Evolutionary conservation across 23 tunicate genomes (phyloP).

Genomic region (Oikopleura dioica): DNA sequence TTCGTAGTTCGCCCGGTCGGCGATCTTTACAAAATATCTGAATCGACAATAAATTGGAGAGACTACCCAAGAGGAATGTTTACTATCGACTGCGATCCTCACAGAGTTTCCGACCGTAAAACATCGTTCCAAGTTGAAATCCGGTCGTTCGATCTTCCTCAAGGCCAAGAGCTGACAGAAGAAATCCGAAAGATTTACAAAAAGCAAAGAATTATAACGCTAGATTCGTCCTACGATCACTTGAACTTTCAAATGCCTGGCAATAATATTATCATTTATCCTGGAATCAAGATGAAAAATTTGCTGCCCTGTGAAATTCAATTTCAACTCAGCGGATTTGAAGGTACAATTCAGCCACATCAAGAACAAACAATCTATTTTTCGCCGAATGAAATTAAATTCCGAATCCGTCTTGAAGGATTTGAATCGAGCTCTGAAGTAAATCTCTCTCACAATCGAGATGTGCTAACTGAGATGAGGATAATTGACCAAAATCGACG

Average conservation of each 20-base stretch:
- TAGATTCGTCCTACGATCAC: not conserved
- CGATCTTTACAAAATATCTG: too few relatives aligned
- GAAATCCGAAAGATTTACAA: not conserved
- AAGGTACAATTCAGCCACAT: not conserved
- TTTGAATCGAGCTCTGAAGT: constrained; percentile 56
- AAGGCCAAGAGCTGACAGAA: not conserved
- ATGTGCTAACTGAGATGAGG: not conserved
- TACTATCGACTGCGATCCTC: too few relatives aligned
- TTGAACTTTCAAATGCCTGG: not conserved
- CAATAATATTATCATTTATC: not conserved
- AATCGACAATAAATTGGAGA: too few relatives aligned
- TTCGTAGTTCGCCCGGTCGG: too few relatives aligned
- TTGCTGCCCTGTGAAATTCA: not conserved
- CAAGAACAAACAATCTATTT: not conserved
- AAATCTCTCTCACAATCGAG: constrained; percentile 19
- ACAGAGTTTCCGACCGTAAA: too few relatives aligned
- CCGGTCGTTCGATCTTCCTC: too few relatives aligned
- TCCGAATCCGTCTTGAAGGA: constrained; percentile 32
- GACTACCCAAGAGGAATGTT: too few relatives aligned
- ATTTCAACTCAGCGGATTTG: not conserved
- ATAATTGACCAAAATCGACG: not conserved
- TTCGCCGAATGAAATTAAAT: not conserved
- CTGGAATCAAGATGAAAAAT: not conserved
- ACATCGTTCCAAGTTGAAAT: too few relatives aligned
- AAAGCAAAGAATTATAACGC: not conserved